Evolutionary conservation across 1,140 invertebrate species (phyloP).

Genomic region (Lucilia cuprina): DNA sequence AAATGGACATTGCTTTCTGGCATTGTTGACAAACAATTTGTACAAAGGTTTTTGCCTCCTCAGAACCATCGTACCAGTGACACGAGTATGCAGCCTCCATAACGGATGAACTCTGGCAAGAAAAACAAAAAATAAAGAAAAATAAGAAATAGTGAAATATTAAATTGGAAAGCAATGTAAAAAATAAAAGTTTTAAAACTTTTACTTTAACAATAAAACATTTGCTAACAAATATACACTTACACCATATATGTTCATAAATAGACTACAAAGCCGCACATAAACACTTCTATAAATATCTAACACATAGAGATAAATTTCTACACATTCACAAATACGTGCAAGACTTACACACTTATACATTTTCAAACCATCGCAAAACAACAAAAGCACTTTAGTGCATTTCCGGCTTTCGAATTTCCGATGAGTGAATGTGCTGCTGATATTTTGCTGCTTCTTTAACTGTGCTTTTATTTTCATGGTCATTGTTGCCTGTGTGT

Average conservation of each 20-base stretch:
- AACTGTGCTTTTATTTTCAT: neutral
- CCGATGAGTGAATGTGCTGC: neutral
- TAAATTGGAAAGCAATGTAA: neutral
- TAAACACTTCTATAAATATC: neutral
- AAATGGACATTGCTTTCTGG: conserved; percentile 85
- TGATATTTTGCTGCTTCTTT: neutral
- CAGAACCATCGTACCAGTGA: conserved; percentile 87
- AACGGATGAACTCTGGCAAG: conserved; percentile 78
- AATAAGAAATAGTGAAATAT: conserved; percentile 29
- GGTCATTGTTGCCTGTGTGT: conserved; percentile 1
- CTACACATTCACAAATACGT: no score
- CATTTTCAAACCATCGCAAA: neutral
- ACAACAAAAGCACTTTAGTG: conserved; percentile 10
- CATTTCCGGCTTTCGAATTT: conserved; percentile 31
- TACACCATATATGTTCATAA: neutral
- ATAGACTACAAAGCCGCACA: no score
- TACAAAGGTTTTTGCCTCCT: conserved; percentile 87
- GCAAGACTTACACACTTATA: neutral
- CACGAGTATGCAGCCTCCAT: conserved; percentile 89
- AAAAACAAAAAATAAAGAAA: neutral
- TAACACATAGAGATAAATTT: no score
- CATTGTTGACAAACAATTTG: conserved; percentile 90
- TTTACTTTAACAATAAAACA: neutral
- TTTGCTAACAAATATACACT: neutral
- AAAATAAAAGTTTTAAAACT: neutral